Base-by-base conservation (phyloP, 2,888 invertebrate genomes). In the Papilio protenor region DNA sequence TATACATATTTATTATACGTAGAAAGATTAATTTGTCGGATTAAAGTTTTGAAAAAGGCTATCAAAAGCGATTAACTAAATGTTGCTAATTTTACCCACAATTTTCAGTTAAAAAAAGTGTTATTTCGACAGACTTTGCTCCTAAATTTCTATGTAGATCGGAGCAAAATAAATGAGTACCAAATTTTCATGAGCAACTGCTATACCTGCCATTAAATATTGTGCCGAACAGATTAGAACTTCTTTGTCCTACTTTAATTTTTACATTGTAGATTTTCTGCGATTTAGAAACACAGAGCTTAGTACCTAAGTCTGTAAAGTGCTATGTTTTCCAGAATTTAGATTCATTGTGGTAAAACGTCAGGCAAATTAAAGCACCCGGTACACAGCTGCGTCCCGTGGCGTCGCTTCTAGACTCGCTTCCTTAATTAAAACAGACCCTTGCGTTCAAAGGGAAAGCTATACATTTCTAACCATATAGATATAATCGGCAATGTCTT, bases 361-460 rank as follows among this genome's bases (percentile, higher is more conserved):
- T 71, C 59, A 14, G 14, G 21, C 21, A 40, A 73, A n/a, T 73
- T 52, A 66, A 70, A 27, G 16, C 75, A 21, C 23, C 23, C 71
- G 23, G 27, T 23, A n/a, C 71, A 70, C 57, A 71, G 76, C 71
- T 71, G 71, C 71, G 70, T 18, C 27, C 45, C 69, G 27, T 61
- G 71, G 71, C 70, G 47, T 49, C 23, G 59, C 33, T 71, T 59
- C n/a, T 23, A 55, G 21, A 18, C 73, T 40, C 33, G 57, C 18
- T 52, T 64, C 73, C 47, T 77, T 72, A 73, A 77, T 77, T 73
- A 73, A 73, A 77, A 73, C 61, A 64, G 64, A 40, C 72, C 55
- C n/a, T 73, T 57, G 57, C 16, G 33, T 40, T 55, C 57, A 73
- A 73, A 61, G 23, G 21, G 21, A 61, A 23, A 73, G 61, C 45